Evolutionary conservation across 1,140 invertebrate genomes (phyloP).

Genomic region (Mylabris phalerata): DNA sequence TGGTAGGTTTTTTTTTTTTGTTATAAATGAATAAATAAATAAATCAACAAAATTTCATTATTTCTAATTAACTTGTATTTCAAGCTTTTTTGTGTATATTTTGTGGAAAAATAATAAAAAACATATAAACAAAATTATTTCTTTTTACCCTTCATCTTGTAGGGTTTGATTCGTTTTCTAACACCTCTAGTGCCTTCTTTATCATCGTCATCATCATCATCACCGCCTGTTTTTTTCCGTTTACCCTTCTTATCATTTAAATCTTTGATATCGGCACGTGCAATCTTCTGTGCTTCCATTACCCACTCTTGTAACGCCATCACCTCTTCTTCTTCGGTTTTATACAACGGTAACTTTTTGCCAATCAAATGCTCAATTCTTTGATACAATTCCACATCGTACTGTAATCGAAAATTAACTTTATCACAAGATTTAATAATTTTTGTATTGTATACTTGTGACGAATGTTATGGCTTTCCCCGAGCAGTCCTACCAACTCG

Average conservation of each 20-base stretch:
- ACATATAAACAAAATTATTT: too few relatives aligned
- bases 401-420: conserved; percentile 49
- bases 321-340: conserved; percentile 88
- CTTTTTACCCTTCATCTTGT: too few relatives aligned
- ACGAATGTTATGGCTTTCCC: conserved; percentile 82
- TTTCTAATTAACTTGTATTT: too few relatives aligned
- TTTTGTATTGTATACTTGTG: conserved; percentile 46
- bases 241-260: conserved; percentile 66
- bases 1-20: too few relatives aligned
- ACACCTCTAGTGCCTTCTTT: too few relatives aligned
- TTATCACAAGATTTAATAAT: neutral
- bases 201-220: conserved; percentile 39
- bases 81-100: too few relatives aligned
- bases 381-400: conserved; percentile 96
- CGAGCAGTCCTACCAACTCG: conserved; percentile 90
- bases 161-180: too few relatives aligned
- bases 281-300: conserved; percentile 82
- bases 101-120: too few relatives aligned
- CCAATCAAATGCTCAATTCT: conserved; percentile 92
- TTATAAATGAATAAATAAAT: too few relatives aligned
- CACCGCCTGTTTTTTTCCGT: conserved; percentile 53
- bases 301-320: conserved; percentile 92
- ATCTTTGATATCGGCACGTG: conserved; percentile 86
- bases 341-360: conserved; percentile 85
- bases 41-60: too few relatives aligned